phyloP scores from a whole-genome alignment of 2,888 invertebrate genomes.

The Sarcophaga variegata region DNA sequence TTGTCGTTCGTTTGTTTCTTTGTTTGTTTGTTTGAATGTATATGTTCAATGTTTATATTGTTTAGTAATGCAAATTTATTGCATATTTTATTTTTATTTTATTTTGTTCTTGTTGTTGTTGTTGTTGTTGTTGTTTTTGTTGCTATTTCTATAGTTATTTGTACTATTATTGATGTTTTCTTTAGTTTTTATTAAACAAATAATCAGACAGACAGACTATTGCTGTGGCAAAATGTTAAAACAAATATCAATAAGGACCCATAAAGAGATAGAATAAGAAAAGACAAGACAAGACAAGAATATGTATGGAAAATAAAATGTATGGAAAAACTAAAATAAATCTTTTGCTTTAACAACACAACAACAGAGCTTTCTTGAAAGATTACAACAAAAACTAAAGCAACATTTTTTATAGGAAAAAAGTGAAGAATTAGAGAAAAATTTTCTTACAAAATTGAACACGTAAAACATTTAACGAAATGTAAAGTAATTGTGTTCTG shows the following conservation, averaged over 20 bases:
- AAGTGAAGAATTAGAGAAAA: not conserved
- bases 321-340: not conserved
- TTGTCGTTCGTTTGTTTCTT: slow-evolving; percentile 8
- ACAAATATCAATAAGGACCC: slow-evolving; percentile 9
- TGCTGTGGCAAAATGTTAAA: not conserved
- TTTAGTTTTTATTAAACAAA: slow-evolving; percentile 43
- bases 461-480: not conserved
- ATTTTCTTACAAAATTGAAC: too few relatives aligned
- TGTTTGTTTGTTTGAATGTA: too few relatives aligned
- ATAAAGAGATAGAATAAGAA: not conserved
- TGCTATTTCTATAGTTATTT: slow-evolving; percentile 3
- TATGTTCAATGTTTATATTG: slow-evolving; percentile 65
- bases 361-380: not conserved
- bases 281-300: not conserved
- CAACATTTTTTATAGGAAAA: not conserved
- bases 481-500: not conserved
- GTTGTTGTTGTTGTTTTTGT: slow-evolving; percentile 13
- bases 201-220: not conserved
- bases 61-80: slow-evolving; percentile 69
- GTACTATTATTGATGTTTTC: slow-evolving; percentile 24
- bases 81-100: slow-evolving; percentile 41
- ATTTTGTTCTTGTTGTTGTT: slow-evolving; percentile 28
- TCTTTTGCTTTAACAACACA: not conserved
- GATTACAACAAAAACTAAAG: slow-evolving; percentile 4
- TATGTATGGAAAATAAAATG: not conserved